Conservation (phyloP, 2,888 invertebrate species). For the Anagyrus pseudococci region DNA sequence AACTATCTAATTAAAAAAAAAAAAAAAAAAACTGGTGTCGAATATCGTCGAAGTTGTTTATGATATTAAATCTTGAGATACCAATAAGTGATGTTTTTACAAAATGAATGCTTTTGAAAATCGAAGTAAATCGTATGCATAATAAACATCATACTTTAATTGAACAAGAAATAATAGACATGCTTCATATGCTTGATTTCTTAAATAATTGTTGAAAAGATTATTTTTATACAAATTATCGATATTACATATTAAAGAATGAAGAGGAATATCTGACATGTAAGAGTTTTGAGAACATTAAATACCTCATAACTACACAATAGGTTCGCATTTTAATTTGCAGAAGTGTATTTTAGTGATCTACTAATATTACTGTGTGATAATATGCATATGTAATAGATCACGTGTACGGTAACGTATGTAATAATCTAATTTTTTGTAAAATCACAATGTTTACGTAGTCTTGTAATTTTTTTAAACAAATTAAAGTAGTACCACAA, state of each 20-base stretch:
- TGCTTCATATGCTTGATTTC: too few relatives aligned
- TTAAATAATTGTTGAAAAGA: constrained; percentile 5
- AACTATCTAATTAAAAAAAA: neutral
- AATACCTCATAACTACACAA: constrained; percentile 23
- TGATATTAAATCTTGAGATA: neutral
- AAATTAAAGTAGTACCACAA: too few relatives aligned
- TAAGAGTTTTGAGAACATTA: constrained; percentile 58
- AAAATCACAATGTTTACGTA: too few relatives aligned
- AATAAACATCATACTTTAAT: constrained; percentile 31
- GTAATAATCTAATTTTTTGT: too few relatives aligned
- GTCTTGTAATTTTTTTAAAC: too few relatives aligned
- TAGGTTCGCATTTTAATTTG: constrained; percentile 4
- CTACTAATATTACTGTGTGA: neutral
- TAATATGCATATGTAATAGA: too few relatives aligned
- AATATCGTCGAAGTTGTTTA: neutral
- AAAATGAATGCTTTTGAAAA: too few relatives aligned
- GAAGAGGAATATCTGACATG: constrained; percentile 55
- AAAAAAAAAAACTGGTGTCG: neutral
- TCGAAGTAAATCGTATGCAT: neutral
- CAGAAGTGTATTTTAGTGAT: neutral
- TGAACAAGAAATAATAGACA: constrained; percentile 20
- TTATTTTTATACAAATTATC: neutral
- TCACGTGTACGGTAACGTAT: too few relatives aligned
- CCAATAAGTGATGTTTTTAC: neutral
- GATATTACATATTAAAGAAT: constrained; percentile 23